Percentiles rank a stretch among this genome's conserved stretches.
Conservation (phyloP, 2,888 invertebrate species). For the Thera britannica region DNA sequence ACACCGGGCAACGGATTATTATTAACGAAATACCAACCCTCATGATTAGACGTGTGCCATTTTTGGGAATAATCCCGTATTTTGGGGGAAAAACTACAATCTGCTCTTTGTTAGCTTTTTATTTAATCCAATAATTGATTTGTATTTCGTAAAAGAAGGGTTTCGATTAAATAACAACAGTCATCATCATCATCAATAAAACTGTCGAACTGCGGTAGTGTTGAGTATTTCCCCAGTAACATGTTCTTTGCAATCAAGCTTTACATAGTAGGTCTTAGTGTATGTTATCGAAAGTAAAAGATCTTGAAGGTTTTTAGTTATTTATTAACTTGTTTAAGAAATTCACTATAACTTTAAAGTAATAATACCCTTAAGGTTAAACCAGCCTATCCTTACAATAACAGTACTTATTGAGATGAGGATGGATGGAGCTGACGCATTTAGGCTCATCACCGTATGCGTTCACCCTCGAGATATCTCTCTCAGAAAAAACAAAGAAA, state of each 20-base stretch:
- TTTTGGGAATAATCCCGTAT: not conserved
- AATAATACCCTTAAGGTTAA: not conserved
- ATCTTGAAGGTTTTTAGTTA: too few species aligned
- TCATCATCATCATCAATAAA: too few species aligned
- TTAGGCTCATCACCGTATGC: constrained; percentile 91
- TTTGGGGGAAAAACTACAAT: not conserved
- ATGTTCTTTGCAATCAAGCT: too few species aligned
- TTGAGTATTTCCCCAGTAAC: too few species aligned
- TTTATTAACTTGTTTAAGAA: not conserved
- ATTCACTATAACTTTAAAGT: not conserved
- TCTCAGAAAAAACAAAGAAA: constrained; percentile 85
- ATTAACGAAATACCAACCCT: not conserved
- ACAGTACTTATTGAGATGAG: constrained; percentile 93
- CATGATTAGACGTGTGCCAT: constrained; percentile 6
- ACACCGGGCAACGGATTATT: not conserved
- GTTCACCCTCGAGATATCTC: constrained; percentile 69
- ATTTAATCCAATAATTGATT: constrained; percentile 1
- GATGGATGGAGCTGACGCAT: constrained; percentile 90
- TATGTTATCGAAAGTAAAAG: not conserved
- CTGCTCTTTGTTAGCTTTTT: not conserved
- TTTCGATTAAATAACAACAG: not conserved
- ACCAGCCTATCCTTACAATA: constrained; percentile 61
- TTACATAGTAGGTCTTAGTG: not conserved
- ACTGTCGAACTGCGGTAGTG: too few species aligned
- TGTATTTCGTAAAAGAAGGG: not conserved